These are phyloP conservation scores for Halisarca cf. caerulea DNA, from an alignment of 37 sponge, comb jelly and placozoan genomes.

Conservation along the genomic window DNA sequence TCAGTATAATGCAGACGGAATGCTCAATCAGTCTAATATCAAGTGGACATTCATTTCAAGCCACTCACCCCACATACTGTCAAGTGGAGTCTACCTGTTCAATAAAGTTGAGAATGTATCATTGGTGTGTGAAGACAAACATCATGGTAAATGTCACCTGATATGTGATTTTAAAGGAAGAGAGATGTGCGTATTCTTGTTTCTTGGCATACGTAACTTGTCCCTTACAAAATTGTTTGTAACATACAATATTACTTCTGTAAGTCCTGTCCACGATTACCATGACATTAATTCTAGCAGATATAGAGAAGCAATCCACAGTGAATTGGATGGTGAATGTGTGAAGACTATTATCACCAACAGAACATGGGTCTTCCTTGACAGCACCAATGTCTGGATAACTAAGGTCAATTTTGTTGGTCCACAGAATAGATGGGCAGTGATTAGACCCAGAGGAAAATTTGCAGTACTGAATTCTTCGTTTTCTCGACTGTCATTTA, in stretches of 20 bases:
- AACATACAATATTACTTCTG: neutral
- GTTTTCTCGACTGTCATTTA: too few species aligned
- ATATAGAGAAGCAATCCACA: too few species aligned
- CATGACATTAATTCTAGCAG: too few species aligned
- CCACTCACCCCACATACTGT: neutral
- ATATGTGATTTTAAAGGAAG: neutral
- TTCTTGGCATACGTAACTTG: neutral
- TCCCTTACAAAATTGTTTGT: neutral
- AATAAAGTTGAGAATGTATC: neutral
- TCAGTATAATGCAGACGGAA: neutral
- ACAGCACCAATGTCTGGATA: neutral
- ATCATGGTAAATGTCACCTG: neutral
- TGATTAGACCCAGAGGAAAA: neutral
- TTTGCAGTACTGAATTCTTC: neutral
- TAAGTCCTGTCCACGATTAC: neutral
- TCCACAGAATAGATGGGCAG: neutral
- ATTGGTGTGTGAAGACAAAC: neutral
- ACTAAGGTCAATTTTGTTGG: neutral
- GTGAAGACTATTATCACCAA: neutral
- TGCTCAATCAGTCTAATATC: neutral
- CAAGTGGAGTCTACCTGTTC: neutral
- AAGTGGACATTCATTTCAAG: constrained; percentile 2
- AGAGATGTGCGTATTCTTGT: neutral
- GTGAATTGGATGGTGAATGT: too few species aligned
- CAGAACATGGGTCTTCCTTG: neutral